Conservation (phyloP, 2,888 invertebrate genomes). For the Sialis lutaria region DNA sequence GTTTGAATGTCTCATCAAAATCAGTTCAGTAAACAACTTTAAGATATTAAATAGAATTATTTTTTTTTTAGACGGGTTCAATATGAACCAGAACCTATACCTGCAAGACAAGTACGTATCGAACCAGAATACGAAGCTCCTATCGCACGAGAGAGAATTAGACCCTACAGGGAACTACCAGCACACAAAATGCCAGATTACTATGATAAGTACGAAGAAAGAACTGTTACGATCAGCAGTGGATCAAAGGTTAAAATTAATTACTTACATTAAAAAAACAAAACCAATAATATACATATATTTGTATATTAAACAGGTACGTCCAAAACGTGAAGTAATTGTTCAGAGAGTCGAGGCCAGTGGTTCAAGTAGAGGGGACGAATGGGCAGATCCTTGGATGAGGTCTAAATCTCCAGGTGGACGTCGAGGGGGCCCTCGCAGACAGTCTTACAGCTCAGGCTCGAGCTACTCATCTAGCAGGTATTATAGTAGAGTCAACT, state of each 20-base stretch:
- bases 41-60: background rate
- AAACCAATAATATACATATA: background rate
- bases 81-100: slow-evolving; percentile 21
- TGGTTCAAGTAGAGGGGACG: slow-evolving; percentile 44
- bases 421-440: slow-evolving; percentile 29
- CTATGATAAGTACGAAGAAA: slow-evolving; percentile 28
- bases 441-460: slow-evolving; percentile 52
- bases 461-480: slow-evolving; percentile 43
- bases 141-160: slow-evolving; percentile 24
- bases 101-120: slow-evolving; percentile 16
- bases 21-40: background rate
- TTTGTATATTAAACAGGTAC: slow-evolving; percentile 2
- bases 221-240: slow-evolving; percentile 13
- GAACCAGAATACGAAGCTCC: slow-evolving; percentile 25
- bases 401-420: slow-evolving; percentile 42
- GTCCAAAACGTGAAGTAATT: slow-evolving; percentile 56
- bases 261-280: too few species aligned
- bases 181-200: slow-evolving; percentile 36
- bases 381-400: slow-evolving; percentile 96
- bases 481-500: slow-evolving; percentile 19
- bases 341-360: slow-evolving; percentile 46
- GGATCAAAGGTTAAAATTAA: slow-evolving; percentile 5
- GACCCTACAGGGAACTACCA: slow-evolving; percentile 32
- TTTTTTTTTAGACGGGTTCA: slow-evolving; percentile 18
- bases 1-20: too few species aligned